phyloP scores from a whole-genome alignment of 2,888 invertebrate species.

The Tolmerus cingulatus region DNA sequence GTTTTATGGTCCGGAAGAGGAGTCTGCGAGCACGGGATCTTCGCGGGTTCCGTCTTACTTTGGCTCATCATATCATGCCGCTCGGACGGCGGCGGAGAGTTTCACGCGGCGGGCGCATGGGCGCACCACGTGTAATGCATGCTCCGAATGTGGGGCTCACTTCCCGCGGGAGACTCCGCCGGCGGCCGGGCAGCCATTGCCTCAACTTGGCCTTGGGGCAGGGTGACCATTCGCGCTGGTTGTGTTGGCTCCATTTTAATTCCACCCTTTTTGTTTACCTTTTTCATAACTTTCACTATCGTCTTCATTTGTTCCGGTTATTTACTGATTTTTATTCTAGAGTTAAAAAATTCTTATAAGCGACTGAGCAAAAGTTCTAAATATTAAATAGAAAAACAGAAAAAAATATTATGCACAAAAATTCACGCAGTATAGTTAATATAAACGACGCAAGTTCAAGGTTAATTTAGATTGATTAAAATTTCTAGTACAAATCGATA shows the following conservation, averaged over 20 bases:
- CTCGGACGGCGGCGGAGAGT: not conserved
- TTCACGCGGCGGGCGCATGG: constrained; percentile 24
- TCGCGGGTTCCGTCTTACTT: not conserved
- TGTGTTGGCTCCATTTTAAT: not conserved
- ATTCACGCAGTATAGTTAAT: no score
- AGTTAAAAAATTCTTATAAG: no score
- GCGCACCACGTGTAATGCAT: not conserved
- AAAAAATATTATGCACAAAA: no score
- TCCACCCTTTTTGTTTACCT: not conserved
- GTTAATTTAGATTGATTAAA: no score
- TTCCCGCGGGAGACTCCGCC: not conserved
- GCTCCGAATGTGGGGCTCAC: not conserved
- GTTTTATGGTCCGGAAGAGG: constrained; percentile 18
- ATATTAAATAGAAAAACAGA: no score
- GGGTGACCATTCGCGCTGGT: not conserved
- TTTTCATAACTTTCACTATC: not conserved
- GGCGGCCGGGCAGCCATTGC: not conserved
- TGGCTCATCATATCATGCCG: not conserved
- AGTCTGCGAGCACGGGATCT: not conserved
- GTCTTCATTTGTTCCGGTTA: no score
- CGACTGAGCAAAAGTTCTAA: no score
- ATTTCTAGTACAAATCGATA: no score
- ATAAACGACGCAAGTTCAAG: no score
- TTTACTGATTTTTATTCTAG: no score
- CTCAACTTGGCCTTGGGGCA: not conserved